phyloP scores from a whole-genome alignment of 2,113 vertebrate species.

The Oxyura jamaicensis region DNA sequence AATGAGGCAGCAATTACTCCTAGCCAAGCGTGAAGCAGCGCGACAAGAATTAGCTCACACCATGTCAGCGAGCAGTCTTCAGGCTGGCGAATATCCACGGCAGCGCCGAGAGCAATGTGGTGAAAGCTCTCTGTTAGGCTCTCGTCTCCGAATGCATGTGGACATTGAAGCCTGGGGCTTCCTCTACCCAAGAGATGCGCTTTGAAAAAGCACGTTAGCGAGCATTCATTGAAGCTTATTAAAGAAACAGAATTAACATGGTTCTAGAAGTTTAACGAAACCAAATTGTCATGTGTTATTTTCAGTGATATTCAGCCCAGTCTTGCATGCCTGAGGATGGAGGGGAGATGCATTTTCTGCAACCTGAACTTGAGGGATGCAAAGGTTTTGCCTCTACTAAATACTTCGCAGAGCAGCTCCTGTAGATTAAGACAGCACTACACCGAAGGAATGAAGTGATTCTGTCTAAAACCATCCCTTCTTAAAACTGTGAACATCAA shows the following conservation, averaged over 20 bases:
- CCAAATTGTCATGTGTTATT: background rate
- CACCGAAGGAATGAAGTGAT: slow-evolving; percentile 9
- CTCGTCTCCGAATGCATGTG: accelerated
- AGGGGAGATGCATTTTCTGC: background rate
- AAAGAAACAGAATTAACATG: background rate
- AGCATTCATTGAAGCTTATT: background rate
- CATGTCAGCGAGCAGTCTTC: background rate
- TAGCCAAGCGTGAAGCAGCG: background rate
- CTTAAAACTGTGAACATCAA: background rate
- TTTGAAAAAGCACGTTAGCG: background rate
- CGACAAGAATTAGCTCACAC: background rate
- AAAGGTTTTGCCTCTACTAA: background rate
- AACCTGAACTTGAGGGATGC: background rate
- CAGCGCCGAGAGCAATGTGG: background rate
- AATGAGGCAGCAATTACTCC: slow-evolving; percentile 14
- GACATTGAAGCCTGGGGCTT: background rate
- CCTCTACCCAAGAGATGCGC: background rate
- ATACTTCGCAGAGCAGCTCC: background rate
- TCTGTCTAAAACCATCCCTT: slow-evolving; percentile 9
- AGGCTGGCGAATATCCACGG: background rate
- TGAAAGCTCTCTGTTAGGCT: background rate
- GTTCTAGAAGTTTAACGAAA: background rate
- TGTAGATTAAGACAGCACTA: background rate
- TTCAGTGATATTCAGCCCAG: background rate
- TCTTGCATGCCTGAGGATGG: background rate